A percentile compares a stretch with the other conserved stretches of the same genome.
Conservation (phyloP, 2,113 vertebrate genomes). For the Rhinopomastus cyanomelas region DNA sequence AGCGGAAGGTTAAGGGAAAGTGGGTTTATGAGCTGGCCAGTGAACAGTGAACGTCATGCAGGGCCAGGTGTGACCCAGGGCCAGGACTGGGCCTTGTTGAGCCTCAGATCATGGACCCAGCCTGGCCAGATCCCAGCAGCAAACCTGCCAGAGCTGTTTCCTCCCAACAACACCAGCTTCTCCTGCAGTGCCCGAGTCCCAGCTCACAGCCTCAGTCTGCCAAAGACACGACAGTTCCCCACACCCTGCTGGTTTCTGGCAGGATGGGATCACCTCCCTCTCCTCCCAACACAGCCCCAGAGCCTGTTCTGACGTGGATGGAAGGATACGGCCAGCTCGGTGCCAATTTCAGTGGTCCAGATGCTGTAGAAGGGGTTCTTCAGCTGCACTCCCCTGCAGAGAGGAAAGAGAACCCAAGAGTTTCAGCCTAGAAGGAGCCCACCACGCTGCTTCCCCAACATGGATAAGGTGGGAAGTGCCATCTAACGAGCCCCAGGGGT, state of each 20-base stretch:
- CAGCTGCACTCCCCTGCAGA: constrained; percentile 91
- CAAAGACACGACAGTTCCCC: neutral
- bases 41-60: no score
- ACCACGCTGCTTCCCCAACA: neutral
- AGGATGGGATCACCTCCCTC: neutral
- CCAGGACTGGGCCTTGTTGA: no score
- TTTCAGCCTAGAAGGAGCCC: neutral
- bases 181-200: neutral
- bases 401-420: neutral
- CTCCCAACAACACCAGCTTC: neutral
- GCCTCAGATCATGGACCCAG: no score
- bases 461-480: accelerated
- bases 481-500: accelerated
- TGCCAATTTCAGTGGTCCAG: constrained; percentile 92
- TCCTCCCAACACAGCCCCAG: accelerated
- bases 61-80: no score
- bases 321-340: constrained; percentile 96
- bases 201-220: neutral
- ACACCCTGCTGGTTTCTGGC: neutral
- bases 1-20: constrained; percentile 41
- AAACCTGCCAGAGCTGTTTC: neutral
- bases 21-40: no score
- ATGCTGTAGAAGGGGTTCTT: constrained; percentile 99
- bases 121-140: neutral
- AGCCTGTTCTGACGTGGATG: neutral